phyloP scores from a whole-genome alignment of 2,797 vertebrate species.

The Chiloscyllium punctatum region DNA sequence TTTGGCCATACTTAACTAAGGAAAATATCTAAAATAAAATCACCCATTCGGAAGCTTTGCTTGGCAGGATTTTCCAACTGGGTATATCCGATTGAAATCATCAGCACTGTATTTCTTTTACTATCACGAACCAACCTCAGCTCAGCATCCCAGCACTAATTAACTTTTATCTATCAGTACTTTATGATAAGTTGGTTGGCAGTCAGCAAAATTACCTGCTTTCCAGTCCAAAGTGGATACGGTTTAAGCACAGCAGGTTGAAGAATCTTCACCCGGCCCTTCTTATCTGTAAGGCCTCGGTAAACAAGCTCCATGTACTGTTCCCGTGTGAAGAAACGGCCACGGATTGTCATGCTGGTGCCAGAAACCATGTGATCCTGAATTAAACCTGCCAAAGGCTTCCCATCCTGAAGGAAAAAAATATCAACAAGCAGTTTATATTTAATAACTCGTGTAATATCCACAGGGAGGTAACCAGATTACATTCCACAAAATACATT shows the following conservation, averaged over 20 bases:
- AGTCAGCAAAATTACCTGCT: conserved; percentile 66
- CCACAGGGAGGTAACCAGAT: neutral
- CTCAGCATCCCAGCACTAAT: neutral
- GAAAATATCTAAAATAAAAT: neutral
- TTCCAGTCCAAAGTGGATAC: conserved; percentile 80
- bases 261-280: conserved; percentile 69
- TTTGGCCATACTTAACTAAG: neutral
- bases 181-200: neutral
- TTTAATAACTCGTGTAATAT: neutral
- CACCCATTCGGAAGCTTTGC: neutral
- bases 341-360: conserved; percentile 80
- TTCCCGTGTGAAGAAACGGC: conserved; percentile 79
- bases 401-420: conserved; percentile 71
- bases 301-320: conserved; percentile 89
- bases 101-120: too few relatives aligned
- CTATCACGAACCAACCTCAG: too few relatives aligned
- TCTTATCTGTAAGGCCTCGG: conserved; percentile 83
- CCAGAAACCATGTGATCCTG: conserved; percentile 98
- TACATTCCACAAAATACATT: neutral
- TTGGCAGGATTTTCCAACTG: neutral
- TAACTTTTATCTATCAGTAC: neutral
- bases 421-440: neutral
- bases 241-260: conserved; percentile 81
- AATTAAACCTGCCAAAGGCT: conserved; percentile 87
- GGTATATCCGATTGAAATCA: neutral